A percentile compares a stretch with the other conserved stretches of the same genome.
phyloP scores from a whole-genome alignment of 2,797 vertebrate species.

The Otus scops region DNA sequence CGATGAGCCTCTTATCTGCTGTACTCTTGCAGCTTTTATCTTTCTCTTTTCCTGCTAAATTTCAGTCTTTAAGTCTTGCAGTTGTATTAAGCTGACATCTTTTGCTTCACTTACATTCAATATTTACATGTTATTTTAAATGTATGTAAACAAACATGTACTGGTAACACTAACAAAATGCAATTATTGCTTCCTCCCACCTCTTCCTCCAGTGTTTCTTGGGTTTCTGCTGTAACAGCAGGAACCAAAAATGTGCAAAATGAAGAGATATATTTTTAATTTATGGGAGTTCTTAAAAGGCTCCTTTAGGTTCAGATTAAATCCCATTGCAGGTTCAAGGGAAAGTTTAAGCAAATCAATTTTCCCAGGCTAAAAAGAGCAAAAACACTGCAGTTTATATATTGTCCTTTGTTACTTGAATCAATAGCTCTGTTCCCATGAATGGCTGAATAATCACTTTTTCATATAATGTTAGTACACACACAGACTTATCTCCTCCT shows the following conservation, averaged over 20 bases:
- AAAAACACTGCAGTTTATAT: slow-evolving; percentile 73
- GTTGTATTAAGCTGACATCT: neutral
- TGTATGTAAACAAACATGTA: neutral
- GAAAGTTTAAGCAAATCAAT: slow-evolving; percentile 76
- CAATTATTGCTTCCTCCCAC: neutral
- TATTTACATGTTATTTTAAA: neutral
- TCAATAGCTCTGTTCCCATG: slow-evolving; percentile 84
- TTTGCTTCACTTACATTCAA: neutral
- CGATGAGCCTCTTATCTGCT: neutral
- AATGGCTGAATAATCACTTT: slow-evolving; percentile 86
- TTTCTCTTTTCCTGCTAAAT: neutral
- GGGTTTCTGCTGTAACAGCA: neutral
- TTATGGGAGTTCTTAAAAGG: slow-evolving; percentile 38
- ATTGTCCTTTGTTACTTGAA: slow-evolving; percentile 74
- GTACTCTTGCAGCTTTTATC: neutral
- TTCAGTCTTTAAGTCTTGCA: neutral
- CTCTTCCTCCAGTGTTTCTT: neutral
- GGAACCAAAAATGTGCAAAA: slow-evolving; percentile 1
- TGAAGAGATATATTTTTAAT: slow-evolving; percentile 40
- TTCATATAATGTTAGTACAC: slow-evolving; percentile 80
- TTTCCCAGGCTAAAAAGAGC: slow-evolving; percentile 74
- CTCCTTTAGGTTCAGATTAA: slow-evolving; percentile 35
- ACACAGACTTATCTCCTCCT: slow-evolving; percentile 74
- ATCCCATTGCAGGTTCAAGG: slow-evolving; percentile 34
- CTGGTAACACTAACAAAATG: neutral